Percentiles rank a stretch among this genome's conserved stretches.
Evolutionary conservation across 1,140 invertebrate genomes (phyloP).

Genomic region (Himalopsyche phryganea): DNA sequence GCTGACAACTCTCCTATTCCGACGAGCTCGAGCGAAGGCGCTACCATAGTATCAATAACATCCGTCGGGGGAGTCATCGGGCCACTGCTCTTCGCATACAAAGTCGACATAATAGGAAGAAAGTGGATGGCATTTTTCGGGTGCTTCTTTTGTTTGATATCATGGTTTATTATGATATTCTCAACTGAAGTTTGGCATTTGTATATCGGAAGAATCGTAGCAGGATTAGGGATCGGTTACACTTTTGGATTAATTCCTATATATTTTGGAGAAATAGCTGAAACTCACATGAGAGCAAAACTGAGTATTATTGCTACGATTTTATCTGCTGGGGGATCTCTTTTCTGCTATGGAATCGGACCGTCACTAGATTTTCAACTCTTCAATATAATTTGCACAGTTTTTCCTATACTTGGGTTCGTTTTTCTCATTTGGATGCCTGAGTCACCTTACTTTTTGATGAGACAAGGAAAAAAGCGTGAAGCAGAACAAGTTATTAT

Average conservation of each 20-base stretch:
- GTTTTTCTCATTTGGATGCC: conserved; percentile 59
- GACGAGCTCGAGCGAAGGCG: conserved; percentile 54
- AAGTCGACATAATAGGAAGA: conserved; percentile 58
- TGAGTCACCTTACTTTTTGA: conserved; percentile 66
- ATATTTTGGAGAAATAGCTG: conserved; percentile 14
- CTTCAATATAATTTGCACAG: conserved; percentile 31
- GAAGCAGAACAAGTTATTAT: conserved; percentile 55
- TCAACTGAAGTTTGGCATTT: conserved; percentile 8
- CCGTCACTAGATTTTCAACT: conserved; percentile 1
- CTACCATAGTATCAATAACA: conserved; percentile 60
- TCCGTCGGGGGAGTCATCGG: conserved; percentile 47
- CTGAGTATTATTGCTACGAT: background rate
- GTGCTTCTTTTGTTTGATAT: background rate
- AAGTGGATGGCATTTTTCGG: conserved; percentile 37
- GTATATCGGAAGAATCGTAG: conserved; percentile 8
- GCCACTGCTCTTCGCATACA: conserved; percentile 45
- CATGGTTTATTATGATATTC: conserved; percentile 8
- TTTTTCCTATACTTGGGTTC: conserved; percentile 59
- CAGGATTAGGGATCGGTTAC: conserved; percentile 4
- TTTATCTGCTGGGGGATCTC: background rate
- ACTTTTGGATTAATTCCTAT: conserved; percentile 8
- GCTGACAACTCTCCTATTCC: conserved; percentile 46
- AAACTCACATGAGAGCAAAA: conserved; percentile 5
- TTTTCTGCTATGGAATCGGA: conserved; percentile 5
- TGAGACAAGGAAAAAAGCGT: conserved; percentile 51